Base-by-base conservation (phyloP, 1,140 invertebrate species). In the Marisa cornuarietis region DNA sequence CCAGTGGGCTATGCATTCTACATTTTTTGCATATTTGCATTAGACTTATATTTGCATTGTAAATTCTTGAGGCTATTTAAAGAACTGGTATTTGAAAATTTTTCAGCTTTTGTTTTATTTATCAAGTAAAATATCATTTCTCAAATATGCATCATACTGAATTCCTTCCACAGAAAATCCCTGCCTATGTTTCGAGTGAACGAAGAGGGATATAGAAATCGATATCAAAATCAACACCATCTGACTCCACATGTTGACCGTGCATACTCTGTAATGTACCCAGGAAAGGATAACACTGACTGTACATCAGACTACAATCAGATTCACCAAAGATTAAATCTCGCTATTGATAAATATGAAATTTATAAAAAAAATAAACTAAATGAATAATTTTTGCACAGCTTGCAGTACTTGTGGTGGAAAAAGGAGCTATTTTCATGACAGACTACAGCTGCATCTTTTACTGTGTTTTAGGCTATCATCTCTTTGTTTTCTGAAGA, bases 131-230 rank as follows among this genome's bases (percentile, higher is more conserved):
- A 86, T 58, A 58, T 9, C 16, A 58, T 58, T 58, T 58, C 54
- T 58, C 11, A 58, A 58, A 58, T 58, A 58, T 58, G 54, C 16
- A 9, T 58, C 54, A 18, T 58, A 8, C 11, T 58, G 54, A 11
- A 11, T 58, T 58, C 54, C 54, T 58, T 58, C 54, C 84, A 77
- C 81, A 87, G 83, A 81, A 75, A 58, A 80, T 75, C 79, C 66
- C 83, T 87, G 79, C 76, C 83, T 72, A 85, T 81, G 81, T 89
- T 89, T 82, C 85, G 88, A 76, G 87, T 89, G 69, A 87, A 86
- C 81, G 79, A 85, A 76, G 86, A 88, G 68, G 88, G 88, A 66
- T 86, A 86, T 85, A 81, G 84, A 74, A 89, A 88, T 85, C 83
- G 87, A 65, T 89, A 86, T 83, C 84, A 84, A 71, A 85, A 86